Base-by-base conservation (phyloP, 2,797 vertebrate species). In the Sorex maritimensis region DNA sequence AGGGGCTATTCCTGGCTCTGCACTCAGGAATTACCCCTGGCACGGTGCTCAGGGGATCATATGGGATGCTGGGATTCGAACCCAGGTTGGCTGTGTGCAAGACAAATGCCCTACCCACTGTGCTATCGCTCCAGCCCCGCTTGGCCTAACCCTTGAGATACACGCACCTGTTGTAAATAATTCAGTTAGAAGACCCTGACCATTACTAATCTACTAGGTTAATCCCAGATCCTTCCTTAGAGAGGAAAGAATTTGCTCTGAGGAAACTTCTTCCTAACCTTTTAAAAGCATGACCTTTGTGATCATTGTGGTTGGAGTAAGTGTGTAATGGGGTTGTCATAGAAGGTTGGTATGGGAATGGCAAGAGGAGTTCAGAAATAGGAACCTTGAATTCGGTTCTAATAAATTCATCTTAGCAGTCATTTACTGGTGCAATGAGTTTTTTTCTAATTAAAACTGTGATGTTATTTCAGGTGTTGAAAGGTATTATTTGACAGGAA, bases 381-480 rank as follows among this genome's bases (percentile, higher is more conserved):
- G 1, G 23, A 14, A 1, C 24, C 49, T 55, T 78, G 44, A 67
- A 49, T 6, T n/a, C 10, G 52, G n/a, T 26, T 75, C 46, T n/a
- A 44, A 67, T 30, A 77, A 9, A 6, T 30, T 82, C 46, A 19
- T 61, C 26, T 61, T 77, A 61, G 5, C 30, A 26, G 1, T 19
- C 44, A 41, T 15, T 75, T 46, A 68, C 11, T 67, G 30, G 34
- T 17, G 68, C 52, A 17, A 28, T 9, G 1, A 79, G 23, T 30
- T 23, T 26, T 52, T 87, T 74, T 74, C 5, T n/a, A 4, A 74
- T 81, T 84, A 78, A 89, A 90, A 81, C 17, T 88, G 44, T 67
- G 38, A 52, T 81, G 30, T 21, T 13, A 65, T 80, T 15, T n/a
- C 41, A 69, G 24, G 26, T 52, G 73, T 61, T 15, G 21, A 83